These are phyloP conservation scores for Temnopleurus reevesii DNA, from an alignment of 53 echinoderm and acorn worm genomes.

Conservation along the genomic window DNA sequence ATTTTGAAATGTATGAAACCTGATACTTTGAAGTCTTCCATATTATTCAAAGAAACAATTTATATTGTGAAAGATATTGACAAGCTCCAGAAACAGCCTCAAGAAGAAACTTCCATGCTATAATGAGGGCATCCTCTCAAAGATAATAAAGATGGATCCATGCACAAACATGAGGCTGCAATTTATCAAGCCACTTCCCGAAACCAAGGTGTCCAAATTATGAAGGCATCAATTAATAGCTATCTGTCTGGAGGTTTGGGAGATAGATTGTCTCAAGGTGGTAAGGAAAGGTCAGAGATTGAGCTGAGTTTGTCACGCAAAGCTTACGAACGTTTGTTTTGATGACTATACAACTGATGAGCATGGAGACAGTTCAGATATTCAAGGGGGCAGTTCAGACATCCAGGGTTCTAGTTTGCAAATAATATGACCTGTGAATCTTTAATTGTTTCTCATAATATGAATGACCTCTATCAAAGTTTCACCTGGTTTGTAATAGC, in stretches of 20 bases:
- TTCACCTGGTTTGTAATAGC: no score
- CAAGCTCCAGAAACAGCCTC: neutral
- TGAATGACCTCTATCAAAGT: no score
- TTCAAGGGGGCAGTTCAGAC: no score
- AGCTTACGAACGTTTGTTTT: neutral
- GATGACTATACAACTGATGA: neutral
- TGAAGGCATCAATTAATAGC: constrained; percentile 22
- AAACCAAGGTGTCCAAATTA: neutral
- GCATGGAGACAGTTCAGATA: no score
- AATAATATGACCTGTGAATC: no score
- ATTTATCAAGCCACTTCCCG: neutral
- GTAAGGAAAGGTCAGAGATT: neutral
- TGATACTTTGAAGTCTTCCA: no score
- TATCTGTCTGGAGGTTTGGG: neutral
- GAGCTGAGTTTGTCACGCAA: neutral
- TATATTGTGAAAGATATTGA: neutral
- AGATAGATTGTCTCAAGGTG: constrained; percentile 6
- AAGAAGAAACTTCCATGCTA: neutral
- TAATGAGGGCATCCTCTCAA: neutral
- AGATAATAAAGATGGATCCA: neutral
- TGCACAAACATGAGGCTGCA: neutral
- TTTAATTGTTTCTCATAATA: no score
- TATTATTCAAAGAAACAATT: no score
- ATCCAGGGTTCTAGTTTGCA: no score
- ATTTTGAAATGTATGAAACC: no score